Base-by-base conservation (phyloP, 2,888 invertebrate genomes). In the Amblyjoppa fuscipennis region DNA sequence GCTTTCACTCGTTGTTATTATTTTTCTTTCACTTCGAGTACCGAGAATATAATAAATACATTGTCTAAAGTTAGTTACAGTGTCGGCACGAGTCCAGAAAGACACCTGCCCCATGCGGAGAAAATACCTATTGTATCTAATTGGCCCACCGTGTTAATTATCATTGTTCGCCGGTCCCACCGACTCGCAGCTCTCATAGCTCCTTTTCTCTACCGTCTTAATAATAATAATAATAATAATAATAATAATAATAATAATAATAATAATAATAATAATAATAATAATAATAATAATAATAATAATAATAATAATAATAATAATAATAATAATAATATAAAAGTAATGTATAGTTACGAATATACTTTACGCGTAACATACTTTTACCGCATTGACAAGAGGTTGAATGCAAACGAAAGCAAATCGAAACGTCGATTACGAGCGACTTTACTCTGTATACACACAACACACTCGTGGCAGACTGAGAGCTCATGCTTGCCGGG, bases 51-150 rank as follows among this genome's bases (percentile, higher is more conserved):
- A 41, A 41, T 13, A 61, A 16, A 25, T 31, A 61, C 61, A 28
- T 51, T n/a, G 28, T 28, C 31, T n/a, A 13, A 59, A 73, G 74
- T 74, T 41, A 53, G 53, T 34, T 53, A 53, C 70, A 73, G 59
- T 45, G 59, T 45, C 74, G 28, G 59, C 59, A n/a, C 45, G 49
- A 25, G 64, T 75, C 49, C 75, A 77, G 38, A 70, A 41, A 79
- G 88, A 89, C 91, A 91, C 90, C 90, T 90, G 61, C 90, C 90
- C 89, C 90, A 90, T 90, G 90, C 87, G 81, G 91, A 87, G 90
- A 89, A 83, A 68, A 68, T 68, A 85, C 82, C 87, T 88, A 90
- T 90, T 90, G 90, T 89, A 87, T 76, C 87, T 90, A 91, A 91
- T 76, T 90, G 89, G 89, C 83, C 88, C 85, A 80, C 84, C 89